Percentiles rank a stretch among this genome's conserved stretches.
Evolutionary conservation across 2,797 vertebrate genomes (phyloP).

Genomic region (Streptopelia turtur): DNA sequence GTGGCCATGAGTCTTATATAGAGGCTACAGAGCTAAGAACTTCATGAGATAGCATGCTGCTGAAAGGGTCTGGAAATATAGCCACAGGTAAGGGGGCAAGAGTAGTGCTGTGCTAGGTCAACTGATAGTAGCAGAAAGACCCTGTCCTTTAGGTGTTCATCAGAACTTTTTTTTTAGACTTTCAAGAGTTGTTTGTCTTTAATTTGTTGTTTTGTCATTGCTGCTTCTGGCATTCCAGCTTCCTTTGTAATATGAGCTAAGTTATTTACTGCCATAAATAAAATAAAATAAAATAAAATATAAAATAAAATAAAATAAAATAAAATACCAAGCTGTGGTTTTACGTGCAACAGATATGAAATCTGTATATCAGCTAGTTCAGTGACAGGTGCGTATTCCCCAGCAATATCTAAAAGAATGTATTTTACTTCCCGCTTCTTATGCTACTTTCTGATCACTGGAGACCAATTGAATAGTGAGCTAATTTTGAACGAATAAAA

Average conservation of each 20-base stretch:
- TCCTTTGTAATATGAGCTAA: neutral
- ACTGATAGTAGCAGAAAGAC: neutral
- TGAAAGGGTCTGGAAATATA: neutral
- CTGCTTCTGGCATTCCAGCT: neutral
- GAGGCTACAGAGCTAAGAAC: neutral
- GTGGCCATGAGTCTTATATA: neutral
- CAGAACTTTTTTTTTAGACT: neutral
- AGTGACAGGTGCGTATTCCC: neutral
- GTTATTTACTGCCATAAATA: neutral
- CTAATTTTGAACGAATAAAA: neutral
- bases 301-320: neutral
- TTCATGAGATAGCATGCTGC: neutral
- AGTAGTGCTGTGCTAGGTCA: neutral
- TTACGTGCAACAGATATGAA: neutral
- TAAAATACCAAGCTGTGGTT: neutral
- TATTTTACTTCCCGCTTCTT: neutral
- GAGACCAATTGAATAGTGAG: neutral
- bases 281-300: too few species aligned
- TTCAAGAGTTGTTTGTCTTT: neutral
- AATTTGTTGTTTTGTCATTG: neutral
- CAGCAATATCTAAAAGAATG: neutral
- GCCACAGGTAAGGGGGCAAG: neutral
- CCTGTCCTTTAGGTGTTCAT: neutral
- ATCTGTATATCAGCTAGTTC: neutral
- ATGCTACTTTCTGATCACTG: neutral